A percentile compares a stretch with the other conserved stretches of the same genome.
Conservation (phyloP, 2,888 invertebrate genomes). For the Norana najaformis region DNA sequence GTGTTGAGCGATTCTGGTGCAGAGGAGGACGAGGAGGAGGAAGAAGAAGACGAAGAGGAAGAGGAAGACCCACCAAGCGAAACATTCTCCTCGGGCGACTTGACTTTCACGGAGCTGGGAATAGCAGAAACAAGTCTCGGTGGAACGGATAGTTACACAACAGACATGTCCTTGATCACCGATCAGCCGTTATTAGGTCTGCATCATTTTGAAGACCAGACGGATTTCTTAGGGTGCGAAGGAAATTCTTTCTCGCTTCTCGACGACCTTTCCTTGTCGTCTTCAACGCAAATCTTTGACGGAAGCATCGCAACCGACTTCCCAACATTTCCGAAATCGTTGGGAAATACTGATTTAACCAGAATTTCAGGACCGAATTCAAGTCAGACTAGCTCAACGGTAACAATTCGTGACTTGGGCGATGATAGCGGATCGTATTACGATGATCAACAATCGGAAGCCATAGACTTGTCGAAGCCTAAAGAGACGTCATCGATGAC, state of each 20-base stretch:
- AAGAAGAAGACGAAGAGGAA: not conserved
- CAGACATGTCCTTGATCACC: not conserved
- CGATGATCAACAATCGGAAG: slow-evolving; percentile 16
- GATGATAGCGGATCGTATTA: not conserved
- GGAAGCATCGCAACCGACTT: not conserved
- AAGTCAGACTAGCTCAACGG: not conserved
- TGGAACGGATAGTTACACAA: not conserved
- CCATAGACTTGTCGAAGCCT: not conserved
- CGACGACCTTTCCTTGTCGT: not conserved
- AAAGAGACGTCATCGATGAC: not conserved
- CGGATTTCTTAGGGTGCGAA: not conserved
- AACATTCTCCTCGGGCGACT: not conserved
- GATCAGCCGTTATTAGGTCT: not conserved
- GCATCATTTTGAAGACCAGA: not conserved
- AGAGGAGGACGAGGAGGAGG: not conserved
- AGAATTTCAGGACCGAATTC: not conserved
- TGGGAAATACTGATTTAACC: not conserved
- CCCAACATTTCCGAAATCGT: not conserved
- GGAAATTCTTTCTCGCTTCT: not conserved
- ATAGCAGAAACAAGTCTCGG: not conserved
- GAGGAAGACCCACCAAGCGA: not conserved
- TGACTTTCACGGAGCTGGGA: not conserved
- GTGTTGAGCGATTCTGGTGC: not conserved
- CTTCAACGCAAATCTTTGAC: not conserved
- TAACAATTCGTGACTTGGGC: not conserved